A percentile compares a stretch with the other conserved stretches of the same genome.
These are phyloP conservation scores for Bombus confusus DNA, from an alignment of 1,140 invertebrate species.

Conservation along the genomic window DNA sequence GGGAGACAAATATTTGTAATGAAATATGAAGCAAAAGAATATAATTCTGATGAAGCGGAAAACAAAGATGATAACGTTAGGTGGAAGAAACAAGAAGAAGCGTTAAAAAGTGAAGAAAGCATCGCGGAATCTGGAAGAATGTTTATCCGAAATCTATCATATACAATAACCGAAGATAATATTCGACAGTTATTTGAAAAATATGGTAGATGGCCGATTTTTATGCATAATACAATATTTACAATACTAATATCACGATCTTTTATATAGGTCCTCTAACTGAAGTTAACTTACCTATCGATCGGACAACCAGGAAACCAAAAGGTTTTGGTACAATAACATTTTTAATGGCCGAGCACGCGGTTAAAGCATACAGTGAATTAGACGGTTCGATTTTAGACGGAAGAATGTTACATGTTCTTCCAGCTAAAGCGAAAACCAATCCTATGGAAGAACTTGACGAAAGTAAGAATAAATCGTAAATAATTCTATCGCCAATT, in stretches of 20 bases:
- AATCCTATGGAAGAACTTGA: conserved; percentile 82
- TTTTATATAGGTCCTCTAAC: conserved; percentile 88
- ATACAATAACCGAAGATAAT: conserved; percentile 94
- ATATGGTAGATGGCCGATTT: conserved; percentile 85
- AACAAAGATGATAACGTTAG: conserved; percentile 78
- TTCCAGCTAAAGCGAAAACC: conserved; percentile 92
- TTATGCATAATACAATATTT: not conserved
- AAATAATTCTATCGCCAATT: not conserved
- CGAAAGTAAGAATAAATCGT: conserved; percentile 77
- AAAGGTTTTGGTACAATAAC: conserved; percentile 98
- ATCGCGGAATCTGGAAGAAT: conserved; percentile 96
- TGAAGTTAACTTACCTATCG: conserved; percentile 95
- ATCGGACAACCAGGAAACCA: conserved; percentile 90
- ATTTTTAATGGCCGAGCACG: conserved; percentile 98
- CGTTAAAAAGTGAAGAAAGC: conserved; percentile 89
- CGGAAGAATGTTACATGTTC: conserved; percentile 95
- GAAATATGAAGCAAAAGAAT: conserved; percentile 84
- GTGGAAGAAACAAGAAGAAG: conserved; percentile 88
- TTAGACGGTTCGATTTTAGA: conserved; percentile 95
- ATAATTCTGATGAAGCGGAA: conserved; percentile 72
- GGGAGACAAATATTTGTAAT: conserved; percentile 86
- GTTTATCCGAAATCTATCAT: conserved; percentile 97
- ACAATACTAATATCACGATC: conserved; percentile 4
- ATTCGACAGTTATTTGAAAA: conserved; percentile 92
- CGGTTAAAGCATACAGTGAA: conserved; percentile 92